Evolutionary conservation across 2,888 invertebrate species (phyloP).

Genomic region (Lumbricus terrestris): DNA sequence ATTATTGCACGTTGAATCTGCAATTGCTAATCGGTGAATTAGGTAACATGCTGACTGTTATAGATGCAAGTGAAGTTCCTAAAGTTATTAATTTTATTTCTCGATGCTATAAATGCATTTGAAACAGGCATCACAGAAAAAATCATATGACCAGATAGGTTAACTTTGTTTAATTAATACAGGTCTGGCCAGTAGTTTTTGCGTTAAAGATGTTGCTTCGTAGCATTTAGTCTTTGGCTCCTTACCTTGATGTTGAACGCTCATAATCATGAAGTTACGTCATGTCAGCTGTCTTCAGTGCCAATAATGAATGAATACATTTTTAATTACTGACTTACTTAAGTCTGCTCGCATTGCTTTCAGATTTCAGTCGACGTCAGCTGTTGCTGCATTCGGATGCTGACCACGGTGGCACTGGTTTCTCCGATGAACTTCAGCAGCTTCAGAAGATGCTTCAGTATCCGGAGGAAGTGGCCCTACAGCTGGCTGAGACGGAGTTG

Average conservation of each 20-base stretch:
- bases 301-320: no score
- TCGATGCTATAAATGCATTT: no score
- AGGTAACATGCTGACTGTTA: not conserved
- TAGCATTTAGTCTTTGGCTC: not conserved
- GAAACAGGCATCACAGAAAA: no score
- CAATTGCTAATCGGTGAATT: not conserved
- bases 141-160: no score
- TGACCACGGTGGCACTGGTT: slow-evolving; percentile 10
- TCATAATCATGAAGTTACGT: no score
- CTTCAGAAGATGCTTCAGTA: slow-evolving; percentile 85
- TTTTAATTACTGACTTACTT: no score
- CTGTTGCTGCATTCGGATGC: not conserved
- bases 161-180: no score
- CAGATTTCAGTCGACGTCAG: slow-evolving; percentile 19
- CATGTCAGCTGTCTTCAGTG: no score
- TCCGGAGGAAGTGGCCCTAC: slow-evolving; percentile 86
- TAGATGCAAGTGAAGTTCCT: not conserved
- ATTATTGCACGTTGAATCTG: not conserved
- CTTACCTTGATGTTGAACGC: no score
- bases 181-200: not conserved
- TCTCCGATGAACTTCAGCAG: slow-evolving; percentile 75
- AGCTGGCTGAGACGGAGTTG: slow-evolving; percentile 81
- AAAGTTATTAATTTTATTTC: no score
- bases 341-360: not conserved
- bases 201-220: not conserved